These are phyloP conservation scores for Muntiacus muntjak DNA, from an alignment of 2,113 vertebrate genomes.

Conservation along the genomic window DNA sequence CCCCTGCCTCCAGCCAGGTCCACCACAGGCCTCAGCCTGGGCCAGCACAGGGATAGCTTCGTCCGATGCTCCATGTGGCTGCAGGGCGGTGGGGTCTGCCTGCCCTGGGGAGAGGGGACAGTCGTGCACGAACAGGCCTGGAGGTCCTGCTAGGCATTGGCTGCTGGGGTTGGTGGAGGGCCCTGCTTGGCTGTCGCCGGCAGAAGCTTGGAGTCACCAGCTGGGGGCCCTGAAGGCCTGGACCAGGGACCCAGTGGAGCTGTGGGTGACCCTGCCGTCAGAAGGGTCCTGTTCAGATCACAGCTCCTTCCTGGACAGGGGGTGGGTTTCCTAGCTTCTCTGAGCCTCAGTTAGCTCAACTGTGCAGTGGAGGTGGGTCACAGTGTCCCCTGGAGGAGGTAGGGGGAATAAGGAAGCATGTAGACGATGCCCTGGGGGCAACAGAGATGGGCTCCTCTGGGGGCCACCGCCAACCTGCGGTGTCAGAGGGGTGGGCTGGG, in stretches of 20 bases:
- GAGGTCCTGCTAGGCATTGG: background rate
- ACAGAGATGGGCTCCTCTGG: background rate
- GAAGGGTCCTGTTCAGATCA: background rate
- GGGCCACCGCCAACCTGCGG: background rate
- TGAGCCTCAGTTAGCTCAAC: background rate
- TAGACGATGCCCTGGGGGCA: background rate
- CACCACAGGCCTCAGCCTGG: background rate
- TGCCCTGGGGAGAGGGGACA: background rate
- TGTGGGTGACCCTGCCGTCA: background rate
- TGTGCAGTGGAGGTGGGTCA: background rate
- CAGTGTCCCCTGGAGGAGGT: fast-evolving
- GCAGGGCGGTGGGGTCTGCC: background rate
- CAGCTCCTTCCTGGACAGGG: background rate
- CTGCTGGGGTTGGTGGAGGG: background rate
- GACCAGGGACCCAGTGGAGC: background rate
- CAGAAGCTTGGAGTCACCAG: background rate
- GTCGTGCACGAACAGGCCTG: too few relatives aligned
- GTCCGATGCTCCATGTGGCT: background rate
- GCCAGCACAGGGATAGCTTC: background rate
- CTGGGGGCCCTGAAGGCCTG: background rate
- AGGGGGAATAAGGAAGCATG: background rate
- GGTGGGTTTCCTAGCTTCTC: background rate
- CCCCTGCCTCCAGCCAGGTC: background rate
- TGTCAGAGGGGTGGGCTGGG: background rate
- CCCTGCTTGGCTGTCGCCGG: background rate